phyloP scores from a whole-genome alignment of 2,113 vertebrate species.

The Limnothrissa miodon region DNA sequence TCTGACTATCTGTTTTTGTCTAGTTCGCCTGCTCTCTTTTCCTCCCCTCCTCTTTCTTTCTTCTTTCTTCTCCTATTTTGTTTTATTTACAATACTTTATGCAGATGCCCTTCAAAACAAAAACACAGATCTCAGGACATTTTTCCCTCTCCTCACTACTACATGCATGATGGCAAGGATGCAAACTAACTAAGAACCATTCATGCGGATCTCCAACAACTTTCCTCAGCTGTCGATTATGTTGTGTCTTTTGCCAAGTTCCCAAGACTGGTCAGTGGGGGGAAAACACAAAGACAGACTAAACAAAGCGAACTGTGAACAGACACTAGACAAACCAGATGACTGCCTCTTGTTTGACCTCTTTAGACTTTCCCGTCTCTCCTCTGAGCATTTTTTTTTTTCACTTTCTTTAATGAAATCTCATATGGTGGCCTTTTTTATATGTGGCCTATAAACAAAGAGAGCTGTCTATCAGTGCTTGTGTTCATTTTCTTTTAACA shows the following conservation, averaged over 20 bases:
- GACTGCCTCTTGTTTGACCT: constrained; percentile 49
- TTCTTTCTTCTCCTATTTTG: constrained; percentile 19
- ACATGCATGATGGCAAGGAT: constrained; percentile 66
- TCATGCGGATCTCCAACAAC: constrained; percentile 56
- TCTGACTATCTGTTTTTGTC: constrained; percentile 51
- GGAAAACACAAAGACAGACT: constrained; percentile 66
- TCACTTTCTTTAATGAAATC: constrained; percentile 43
- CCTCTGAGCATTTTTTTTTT: constrained; percentile 32
- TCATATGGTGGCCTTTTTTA: constrained; percentile 72
- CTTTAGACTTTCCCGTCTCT: constrained; percentile 39
- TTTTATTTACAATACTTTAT: constrained; percentile 49
- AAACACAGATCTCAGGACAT: constrained; percentile 87
- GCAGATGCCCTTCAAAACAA: constrained; percentile 65
- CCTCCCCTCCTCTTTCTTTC: constrained; percentile 51
- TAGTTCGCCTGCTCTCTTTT: constrained; percentile 42
- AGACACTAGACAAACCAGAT: constrained; percentile 42
- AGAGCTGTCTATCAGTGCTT: constrained; percentile 55
- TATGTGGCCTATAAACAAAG: constrained; percentile 71
- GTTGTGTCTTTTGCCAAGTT: constrained; percentile 67
- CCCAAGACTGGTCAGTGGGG: constrained; percentile 65
- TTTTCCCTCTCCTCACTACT: constrained; percentile 65
- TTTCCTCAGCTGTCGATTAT: constrained; percentile 45
- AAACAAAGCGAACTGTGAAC: constrained; percentile 65
- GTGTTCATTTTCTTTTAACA: constrained; percentile 59
- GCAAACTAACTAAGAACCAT: constrained; percentile 49